Conservation (phyloP, 2,888 invertebrate species). For the Drosophila mimica region DNA sequence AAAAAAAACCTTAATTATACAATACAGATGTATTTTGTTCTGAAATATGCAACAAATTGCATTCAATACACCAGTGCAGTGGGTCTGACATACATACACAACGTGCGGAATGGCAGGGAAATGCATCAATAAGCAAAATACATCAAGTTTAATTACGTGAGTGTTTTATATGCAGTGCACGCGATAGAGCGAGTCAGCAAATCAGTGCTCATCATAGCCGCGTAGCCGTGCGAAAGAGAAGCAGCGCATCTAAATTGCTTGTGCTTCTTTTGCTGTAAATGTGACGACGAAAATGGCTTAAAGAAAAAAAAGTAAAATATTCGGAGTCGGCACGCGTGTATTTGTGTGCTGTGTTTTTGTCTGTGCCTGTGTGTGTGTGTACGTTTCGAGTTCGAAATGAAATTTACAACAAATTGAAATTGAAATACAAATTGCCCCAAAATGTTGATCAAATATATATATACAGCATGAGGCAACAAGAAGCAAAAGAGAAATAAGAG, state of each 20-base stretch:
- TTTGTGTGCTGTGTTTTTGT: constrained; percentile 33
- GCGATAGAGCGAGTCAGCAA: constrained; percentile 71
- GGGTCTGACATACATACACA: constrained; percentile 44
- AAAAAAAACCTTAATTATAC: constrained; percentile 66
- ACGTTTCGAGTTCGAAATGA: constrained; percentile 47
- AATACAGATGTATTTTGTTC: constrained; percentile 51
- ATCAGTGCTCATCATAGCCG: constrained; percentile 57
- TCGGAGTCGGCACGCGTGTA: constrained; percentile 53
- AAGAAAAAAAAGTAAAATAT: constrained; percentile 56
- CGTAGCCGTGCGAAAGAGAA: constrained; percentile 60
- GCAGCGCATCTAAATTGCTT: constrained; percentile 61
- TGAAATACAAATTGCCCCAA: constrained; percentile 53
- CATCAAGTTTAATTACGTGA: constrained; percentile 68
- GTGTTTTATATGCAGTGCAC: constrained; percentile 58
- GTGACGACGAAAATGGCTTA: constrained; percentile 67
- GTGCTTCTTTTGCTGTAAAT: constrained; percentile 60
- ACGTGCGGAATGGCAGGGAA: constrained; percentile 39
- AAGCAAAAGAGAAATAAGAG: constrained; percentile 30
- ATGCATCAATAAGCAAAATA: constrained; percentile 55
- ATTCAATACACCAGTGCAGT: constrained; percentile 47
- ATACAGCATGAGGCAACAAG: constrained; percentile 29
- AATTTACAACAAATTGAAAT: constrained; percentile 55
- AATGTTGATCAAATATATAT: constrained; percentile 31
- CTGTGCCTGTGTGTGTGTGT: constrained; percentile 26
- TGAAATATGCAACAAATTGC: constrained; percentile 51